A percentile compares a stretch with the other conserved stretches of the same genome.
Conservation (phyloP, 2,888 invertebrate genomes). For the Liposcelis brunnea region DNA sequence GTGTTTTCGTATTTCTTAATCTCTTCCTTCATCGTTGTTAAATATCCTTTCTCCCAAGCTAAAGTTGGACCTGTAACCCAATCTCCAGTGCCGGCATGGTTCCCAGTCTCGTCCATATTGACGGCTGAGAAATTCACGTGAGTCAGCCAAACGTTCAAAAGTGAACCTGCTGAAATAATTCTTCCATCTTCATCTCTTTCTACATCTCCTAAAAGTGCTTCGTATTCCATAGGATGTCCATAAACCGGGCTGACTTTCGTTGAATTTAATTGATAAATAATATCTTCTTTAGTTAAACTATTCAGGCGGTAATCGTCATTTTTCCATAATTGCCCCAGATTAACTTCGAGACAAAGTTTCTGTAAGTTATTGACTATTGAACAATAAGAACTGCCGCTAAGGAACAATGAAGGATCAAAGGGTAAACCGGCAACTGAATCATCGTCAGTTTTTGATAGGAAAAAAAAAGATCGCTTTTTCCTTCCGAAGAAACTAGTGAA, state of each 20-base stretch:
- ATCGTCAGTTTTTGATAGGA: slow-evolving; percentile 12
- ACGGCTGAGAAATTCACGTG: slow-evolving; percentile 49
- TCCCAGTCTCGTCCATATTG: slow-evolving; percentile 46
- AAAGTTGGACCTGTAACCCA: slow-evolving; percentile 42
- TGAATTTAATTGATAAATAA: slow-evolving; percentile 40
- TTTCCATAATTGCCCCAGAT: slow-evolving; percentile 53
- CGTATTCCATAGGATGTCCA: slow-evolving; percentile 46
- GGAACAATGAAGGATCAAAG: slow-evolving; percentile 38
- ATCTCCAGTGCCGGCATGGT: slow-evolving; percentile 55
- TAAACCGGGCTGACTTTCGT: slow-evolving; percentile 41
- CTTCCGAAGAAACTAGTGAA: background rate
- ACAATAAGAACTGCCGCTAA: slow-evolving; percentile 43
- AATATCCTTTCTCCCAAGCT: slow-evolving; percentile 44
- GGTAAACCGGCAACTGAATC: slow-evolving; percentile 3
- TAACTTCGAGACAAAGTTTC: slow-evolving; percentile 41
- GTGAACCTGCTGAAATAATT: slow-evolving; percentile 42
- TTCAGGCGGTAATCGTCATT: slow-evolving; percentile 35
- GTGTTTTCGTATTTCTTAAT: slow-evolving; percentile 23
- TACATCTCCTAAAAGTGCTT: slow-evolving; percentile 42
- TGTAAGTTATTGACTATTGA: slow-evolving; percentile 40
- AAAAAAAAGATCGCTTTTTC: slow-evolving; percentile 7
- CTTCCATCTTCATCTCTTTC: slow-evolving; percentile 38
- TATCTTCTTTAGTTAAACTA: slow-evolving; percentile 39
- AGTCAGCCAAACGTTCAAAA: slow-evolving; percentile 45
- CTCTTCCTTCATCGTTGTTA: slow-evolving; percentile 28